Conservation (phyloP, 1,140 invertebrate genomes). For the Lepidostoma basale region DNA sequence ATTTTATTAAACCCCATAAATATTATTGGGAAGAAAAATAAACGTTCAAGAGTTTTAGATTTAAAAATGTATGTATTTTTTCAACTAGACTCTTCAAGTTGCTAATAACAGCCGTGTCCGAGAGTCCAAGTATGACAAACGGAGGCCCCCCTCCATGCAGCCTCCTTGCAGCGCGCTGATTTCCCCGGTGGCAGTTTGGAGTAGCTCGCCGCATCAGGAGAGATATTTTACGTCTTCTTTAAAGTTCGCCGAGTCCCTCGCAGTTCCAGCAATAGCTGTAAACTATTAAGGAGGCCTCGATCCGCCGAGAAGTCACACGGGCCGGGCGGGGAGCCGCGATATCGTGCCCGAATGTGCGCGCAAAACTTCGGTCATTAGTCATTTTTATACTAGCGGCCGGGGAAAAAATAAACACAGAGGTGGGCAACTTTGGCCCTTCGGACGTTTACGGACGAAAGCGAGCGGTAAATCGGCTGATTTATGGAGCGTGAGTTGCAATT, state of each 20-base stretch:
- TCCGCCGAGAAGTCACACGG: background rate
- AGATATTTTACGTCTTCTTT: background rate
- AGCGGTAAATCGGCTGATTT: slow-evolving; percentile 38
- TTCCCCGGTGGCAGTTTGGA: background rate
- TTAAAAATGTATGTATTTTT: too few relatives aligned
- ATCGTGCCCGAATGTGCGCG: slow-evolving; percentile 3
- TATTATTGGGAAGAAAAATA: too few relatives aligned
- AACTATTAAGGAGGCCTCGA: slow-evolving; percentile 1
- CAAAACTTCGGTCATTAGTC: slow-evolving; percentile 42
- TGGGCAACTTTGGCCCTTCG: slow-evolving; percentile 28
- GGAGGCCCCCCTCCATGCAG: background rate
- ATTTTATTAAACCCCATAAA: too few relatives aligned
- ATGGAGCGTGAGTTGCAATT: slow-evolving; percentile 34
- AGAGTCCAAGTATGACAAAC: background rate
- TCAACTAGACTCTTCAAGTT: too few relatives aligned
- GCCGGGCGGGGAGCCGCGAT: background rate
- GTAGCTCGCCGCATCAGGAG: background rate
- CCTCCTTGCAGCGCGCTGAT: background rate
- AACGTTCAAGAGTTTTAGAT: too few relatives aligned
- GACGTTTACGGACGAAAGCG: slow-evolving; percentile 21
- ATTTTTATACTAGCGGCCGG: slow-evolving; percentile 37
- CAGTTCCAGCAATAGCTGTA: background rate
- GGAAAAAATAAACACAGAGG: slow-evolving; percentile 26
- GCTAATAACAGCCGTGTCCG: too few relatives aligned
- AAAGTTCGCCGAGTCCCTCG: background rate